Conservation (phyloP, 1,140 invertebrate genomes). For the Orius laevigatus region DNA sequence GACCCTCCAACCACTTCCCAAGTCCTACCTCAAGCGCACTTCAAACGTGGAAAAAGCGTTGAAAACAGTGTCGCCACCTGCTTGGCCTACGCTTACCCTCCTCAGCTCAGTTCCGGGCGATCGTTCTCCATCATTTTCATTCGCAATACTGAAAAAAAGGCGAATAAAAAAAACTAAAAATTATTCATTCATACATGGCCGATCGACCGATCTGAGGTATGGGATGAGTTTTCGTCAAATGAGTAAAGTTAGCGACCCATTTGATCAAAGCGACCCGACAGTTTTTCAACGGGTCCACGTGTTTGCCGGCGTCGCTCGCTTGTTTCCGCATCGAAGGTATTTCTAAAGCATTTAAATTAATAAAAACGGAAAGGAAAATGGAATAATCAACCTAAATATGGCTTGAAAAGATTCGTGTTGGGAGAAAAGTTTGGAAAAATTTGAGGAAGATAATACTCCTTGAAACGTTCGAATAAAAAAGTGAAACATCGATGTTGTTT, state of each 20-base stretch:
- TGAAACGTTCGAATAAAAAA: constrained; percentile 85
- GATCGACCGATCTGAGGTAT: constrained; percentile 23
- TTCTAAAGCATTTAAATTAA: constrained; percentile 11
- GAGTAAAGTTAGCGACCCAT: constrained; percentile 74
- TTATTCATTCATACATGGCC: constrained; percentile 15
- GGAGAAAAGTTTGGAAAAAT: constrained; percentile 81
- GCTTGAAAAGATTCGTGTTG: constrained; percentile 72
- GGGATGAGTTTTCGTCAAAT: constrained; percentile 39
- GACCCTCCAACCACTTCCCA: too few species aligned
- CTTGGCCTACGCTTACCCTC: constrained; percentile 21
- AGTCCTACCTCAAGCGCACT: too few species aligned
- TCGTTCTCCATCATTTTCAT: constrained; percentile 20
- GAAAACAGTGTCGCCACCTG: constrained; percentile 3
- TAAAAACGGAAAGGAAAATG: constrained; percentile 11
- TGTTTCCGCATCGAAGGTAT: constrained; percentile 19
- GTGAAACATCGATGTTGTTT: constrained; percentile 67
- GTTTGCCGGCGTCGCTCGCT: constrained; percentile 12
- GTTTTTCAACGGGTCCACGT: constrained; percentile 36
- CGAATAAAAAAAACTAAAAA: constrained; percentile 1
- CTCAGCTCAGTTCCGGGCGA: constrained; percentile 22
- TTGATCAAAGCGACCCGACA: constrained; percentile 74
- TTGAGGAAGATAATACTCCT: constrained; percentile 72
- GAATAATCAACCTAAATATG: constrained; percentile 51
- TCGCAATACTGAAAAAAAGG: constrained; percentile 17
- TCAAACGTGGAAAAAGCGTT: too few species aligned